These are phyloP conservation scores for Actinostola sp. DNA, from an alignment of 92 coral and sea anemone species.

Conservation along the genomic window DNA sequence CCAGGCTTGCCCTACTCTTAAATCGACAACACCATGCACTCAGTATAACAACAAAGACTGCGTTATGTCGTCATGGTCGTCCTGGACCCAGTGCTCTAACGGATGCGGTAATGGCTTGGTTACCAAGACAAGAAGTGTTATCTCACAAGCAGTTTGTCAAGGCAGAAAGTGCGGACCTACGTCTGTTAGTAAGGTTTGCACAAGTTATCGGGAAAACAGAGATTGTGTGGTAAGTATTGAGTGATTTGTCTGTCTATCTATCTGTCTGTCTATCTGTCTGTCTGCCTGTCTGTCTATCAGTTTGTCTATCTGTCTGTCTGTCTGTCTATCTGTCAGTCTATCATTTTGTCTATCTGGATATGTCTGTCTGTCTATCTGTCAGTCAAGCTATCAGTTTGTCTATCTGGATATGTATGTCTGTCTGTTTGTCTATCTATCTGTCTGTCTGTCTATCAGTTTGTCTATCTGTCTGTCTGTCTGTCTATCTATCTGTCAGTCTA, in stretches of 20 bases:
- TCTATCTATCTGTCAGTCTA: too few species aligned
- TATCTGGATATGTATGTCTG: neutral
- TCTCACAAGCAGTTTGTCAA: conserved; percentile 62
- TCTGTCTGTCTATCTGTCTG: neutral
- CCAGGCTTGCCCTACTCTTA: conserved; percentile 68
- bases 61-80: conserved; percentile 79
- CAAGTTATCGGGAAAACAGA: conserved; percentile 77
- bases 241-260: too few species aligned
- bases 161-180: conserved; percentile 78
- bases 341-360: too few species aligned
- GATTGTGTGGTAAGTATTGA: conserved; percentile 81
- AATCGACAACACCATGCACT: conserved; percentile 49
- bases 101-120: conserved; percentile 77
- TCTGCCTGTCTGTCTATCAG: neutral
- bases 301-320: neutral
- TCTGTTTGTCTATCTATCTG: neutral
- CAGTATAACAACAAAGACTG: conserved; percentile 80
- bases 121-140: conserved; percentile 70
- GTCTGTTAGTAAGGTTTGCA: conserved; percentile 60
- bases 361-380: too few species aligned
- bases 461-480: too few species aligned
- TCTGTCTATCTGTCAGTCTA: too few species aligned
- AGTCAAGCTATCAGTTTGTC: too few species aligned
- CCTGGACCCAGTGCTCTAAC: conserved; percentile 88
- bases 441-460: too few species aligned